phyloP scores from a whole-genome alignment of 1,140 invertebrate species.

The Protaetia brevitarsis region DNA sequence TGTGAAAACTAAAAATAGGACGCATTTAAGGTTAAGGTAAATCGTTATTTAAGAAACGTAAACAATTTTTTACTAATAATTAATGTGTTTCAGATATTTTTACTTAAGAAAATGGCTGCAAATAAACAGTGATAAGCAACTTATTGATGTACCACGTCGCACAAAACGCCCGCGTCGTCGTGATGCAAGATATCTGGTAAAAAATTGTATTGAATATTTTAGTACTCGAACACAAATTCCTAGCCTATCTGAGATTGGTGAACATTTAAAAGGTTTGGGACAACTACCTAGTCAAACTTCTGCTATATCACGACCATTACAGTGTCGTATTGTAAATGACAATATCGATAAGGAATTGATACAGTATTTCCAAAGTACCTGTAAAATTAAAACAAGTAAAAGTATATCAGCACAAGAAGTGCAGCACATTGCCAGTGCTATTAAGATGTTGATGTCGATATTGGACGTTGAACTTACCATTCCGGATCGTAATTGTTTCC shows the following conservation, averaged over 20 bases:
- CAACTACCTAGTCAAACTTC: not conserved
- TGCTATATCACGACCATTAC: too few species aligned
- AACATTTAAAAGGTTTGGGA: slow-evolving; percentile 1
- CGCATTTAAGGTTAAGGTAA: slow-evolving; percentile 40
- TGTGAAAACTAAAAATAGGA: not conserved
- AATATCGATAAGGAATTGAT: slow-evolving; percentile 11
- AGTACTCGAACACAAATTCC: too few species aligned
- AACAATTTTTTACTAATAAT: not conserved
- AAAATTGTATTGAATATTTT: too few species aligned
- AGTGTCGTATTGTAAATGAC: not conserved
- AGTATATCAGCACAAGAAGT: not conserved
- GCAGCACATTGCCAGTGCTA: not conserved
- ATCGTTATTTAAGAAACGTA: slow-evolving; percentile 29
- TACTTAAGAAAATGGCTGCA: slow-evolving; percentile 46
- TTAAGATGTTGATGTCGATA: not conserved
- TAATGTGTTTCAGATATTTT: not conserved
- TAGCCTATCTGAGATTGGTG: too few species aligned
- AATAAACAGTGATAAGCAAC: slow-evolving; percentile 40
- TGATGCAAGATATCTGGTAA: too few species aligned
- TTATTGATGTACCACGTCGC: slow-evolving; percentile 45
- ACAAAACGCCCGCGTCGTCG: too few species aligned
- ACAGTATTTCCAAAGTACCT: slow-evolving; percentile 5
- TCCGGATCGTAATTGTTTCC: not conserved
- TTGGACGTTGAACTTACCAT: not conserved
- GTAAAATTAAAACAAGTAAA: slow-evolving; percentile 17